Evolutionary conservation across 2,888 invertebrate species (phyloP).

Genomic region (Polyploca ridens): DNA sequence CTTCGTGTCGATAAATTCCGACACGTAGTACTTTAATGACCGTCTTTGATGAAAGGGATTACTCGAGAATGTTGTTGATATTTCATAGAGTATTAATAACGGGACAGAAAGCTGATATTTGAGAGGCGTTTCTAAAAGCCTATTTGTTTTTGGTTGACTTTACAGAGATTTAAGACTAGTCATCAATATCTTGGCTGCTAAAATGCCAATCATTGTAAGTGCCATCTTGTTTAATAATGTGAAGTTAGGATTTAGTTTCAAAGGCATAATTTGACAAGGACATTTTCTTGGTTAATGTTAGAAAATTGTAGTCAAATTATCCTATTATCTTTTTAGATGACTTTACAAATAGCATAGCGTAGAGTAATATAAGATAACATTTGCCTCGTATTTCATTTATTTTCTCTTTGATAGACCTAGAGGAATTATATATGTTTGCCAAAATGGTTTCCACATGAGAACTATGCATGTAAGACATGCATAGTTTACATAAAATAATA

Average conservation of each 20-base stretch:
- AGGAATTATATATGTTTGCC: no score
- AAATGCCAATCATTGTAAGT: slow-evolving; percentile 1
- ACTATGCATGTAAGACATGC: neutral
- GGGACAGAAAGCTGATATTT: neutral
- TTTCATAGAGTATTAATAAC: slow-evolving; percentile 10
- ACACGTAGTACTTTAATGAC: slow-evolving; percentile 14
- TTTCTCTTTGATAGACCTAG: no score
- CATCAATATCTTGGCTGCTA: slow-evolving; percentile 3
- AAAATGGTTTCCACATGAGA: neutral
- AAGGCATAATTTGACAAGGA: slow-evolving; percentile 1
- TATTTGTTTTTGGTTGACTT: slow-evolving; percentile 9
- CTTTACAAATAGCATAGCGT: neutral
- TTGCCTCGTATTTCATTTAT: neutral
- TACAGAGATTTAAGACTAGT: neutral
- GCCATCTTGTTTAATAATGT: neutral
- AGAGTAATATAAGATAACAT: neutral
- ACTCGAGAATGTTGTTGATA: slow-evolving; percentile 17
- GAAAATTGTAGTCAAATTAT: neutral
- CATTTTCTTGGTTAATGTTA: neutral
- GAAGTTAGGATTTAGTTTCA: neutral
- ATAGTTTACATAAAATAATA: neutral
- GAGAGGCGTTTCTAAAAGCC: neutral
- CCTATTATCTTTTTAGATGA: neutral
- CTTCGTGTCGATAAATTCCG: slow-evolving; percentile 16
- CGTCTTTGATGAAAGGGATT: slow-evolving; percentile 28